Conservation (phyloP, 1,140 invertebrate species). For the Pachypsylla venusta region DNA sequence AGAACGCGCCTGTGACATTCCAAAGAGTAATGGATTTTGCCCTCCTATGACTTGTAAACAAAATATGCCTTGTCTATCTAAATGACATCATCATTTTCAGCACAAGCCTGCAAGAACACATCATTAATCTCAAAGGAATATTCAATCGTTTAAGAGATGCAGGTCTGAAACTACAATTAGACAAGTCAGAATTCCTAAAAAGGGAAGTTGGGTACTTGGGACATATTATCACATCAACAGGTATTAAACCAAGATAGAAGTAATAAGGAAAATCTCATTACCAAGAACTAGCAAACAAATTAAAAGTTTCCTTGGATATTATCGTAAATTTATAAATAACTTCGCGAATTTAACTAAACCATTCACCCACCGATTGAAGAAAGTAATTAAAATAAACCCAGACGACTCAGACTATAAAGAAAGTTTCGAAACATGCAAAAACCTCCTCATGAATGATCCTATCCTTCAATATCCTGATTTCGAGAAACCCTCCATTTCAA, state of each 20-base stretch:
- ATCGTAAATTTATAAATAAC: slow-evolving; percentile 26
- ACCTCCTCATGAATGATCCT: slow-evolving; percentile 27
- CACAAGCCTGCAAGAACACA: no score
- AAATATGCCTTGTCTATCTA: no score
- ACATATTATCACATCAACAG: slow-evolving; percentile 26
- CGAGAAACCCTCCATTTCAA: slow-evolving; percentile 25
- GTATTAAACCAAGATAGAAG: slow-evolving; percentile 26
- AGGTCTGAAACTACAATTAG: no score
- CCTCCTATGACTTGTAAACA: no score
- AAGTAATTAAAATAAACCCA: slow-evolving; percentile 6
- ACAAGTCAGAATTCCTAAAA: no score
- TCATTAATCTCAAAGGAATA: no score
- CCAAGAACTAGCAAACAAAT: slow-evolving; percentile 26
- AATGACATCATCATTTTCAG: no score
- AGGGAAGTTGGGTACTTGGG: no score
- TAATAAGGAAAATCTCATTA: slow-evolving; percentile 26
- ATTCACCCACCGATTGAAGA: slow-evolving; percentile 20
- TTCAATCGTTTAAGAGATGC: no score
- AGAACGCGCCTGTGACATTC: slow-evolving; percentile 17
- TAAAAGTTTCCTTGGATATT: no score
- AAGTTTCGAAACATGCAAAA: slow-evolving; percentile 29
- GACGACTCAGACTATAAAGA: slow-evolving; percentile 12
- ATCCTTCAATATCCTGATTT: slow-evolving; percentile 29
- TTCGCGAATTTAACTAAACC: slow-evolving; percentile 25
- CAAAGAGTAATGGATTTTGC: no score